Conservation (phyloP, 2,113 vertebrate species). For the Rhynchomys soricoides region DNA sequence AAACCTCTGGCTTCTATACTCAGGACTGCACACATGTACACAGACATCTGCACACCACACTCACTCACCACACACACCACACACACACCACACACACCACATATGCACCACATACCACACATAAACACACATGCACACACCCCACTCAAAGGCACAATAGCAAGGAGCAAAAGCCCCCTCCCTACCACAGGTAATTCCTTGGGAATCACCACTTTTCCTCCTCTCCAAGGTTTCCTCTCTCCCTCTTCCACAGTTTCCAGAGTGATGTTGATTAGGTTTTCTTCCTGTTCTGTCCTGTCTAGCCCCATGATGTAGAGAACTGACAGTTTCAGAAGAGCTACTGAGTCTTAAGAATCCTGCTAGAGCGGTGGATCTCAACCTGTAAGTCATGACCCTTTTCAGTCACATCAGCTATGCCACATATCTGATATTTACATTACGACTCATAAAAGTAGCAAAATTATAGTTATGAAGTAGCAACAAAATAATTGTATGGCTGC, state of each 20-base stretch:
- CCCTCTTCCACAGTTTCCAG: not conserved
- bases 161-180: not conserved
- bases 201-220: not conserved
- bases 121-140: not conserved
- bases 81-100: not conserved
- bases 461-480: not conserved
- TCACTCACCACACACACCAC: not conserved
- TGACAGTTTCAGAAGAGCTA: not conserved
- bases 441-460: not conserved
- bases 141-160: not conserved
- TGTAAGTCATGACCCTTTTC: not conserved
- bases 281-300: not conserved
- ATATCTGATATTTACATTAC: not conserved
- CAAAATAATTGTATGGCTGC: not conserved
- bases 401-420: not conserved
- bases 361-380: not conserved
- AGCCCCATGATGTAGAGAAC: not conserved
- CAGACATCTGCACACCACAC: not conserved
- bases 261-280: not conserved
- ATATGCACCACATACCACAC: not conserved
- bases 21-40: not conserved
- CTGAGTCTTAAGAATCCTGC: not conserved
- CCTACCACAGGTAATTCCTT: not conserved
- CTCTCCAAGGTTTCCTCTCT: not conserved
- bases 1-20: not conserved